Evolutionary conservation across 2,113 vertebrate species (phyloP), one percentile per base, ranked within the genome.

Genomic region (Muscicapa adusta): DNA sequence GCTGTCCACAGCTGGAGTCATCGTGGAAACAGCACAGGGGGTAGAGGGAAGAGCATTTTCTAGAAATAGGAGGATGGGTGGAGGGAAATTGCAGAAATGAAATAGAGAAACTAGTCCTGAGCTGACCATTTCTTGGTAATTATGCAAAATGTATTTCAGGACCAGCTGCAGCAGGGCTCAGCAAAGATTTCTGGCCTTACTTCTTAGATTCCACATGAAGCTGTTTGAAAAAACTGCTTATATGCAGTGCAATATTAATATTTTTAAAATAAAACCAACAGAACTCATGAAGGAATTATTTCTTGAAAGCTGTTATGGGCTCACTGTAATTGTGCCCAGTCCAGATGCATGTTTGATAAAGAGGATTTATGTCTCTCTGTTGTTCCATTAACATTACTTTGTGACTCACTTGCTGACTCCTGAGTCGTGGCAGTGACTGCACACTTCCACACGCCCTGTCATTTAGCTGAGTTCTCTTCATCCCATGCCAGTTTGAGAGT

Each of bases 371-470:
- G 71, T 72, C 71, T 94, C 88, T 56, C 75, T 58, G 42, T 88
- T 82, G 48, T 51, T 93, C 82, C 78, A 66, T 85, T 89, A 85
- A 68, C 74, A 65, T 88, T 50, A 56, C 76, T 33, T 86, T 91
- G 77, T 91, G 96, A 92, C 72, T 96, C 79, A 86, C 72, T 91
- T 5, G 2, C 87, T 75, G 78, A 68, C 85, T 96, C 58, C 88
- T 25, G 75, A 76, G 85, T 50, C 0, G 0, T 5, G 6, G 50
- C 6, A 3, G 58, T 93, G 78, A 90, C 85, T 79, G 6, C 2
- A 9, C 1, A 6, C 94, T 90, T 89, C 92, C 90, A 85, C 51
- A 6, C 66, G 58, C 18, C 45, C 71, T 77, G 4, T 76, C 45
- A 22, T 75, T 70, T 72, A 42, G 28, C 45, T 85, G 66, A 38